Conservation (phyloP, 2,113 vertebrate species). For the Oceanites oceanicus region DNA sequence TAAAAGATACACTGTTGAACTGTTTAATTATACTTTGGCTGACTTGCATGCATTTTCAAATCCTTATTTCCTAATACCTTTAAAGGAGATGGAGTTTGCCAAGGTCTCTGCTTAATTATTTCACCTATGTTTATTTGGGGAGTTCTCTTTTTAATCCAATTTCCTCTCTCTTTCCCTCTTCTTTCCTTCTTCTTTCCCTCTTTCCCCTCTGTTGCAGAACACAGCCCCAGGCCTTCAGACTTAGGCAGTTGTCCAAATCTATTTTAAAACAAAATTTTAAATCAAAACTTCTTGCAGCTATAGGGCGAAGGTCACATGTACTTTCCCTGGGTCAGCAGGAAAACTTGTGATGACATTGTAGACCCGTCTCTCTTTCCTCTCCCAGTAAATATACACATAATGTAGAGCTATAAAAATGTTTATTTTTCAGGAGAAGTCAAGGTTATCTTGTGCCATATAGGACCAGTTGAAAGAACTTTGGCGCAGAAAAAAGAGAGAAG, state of each 20-base stretch:
- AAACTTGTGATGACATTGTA: neutral
- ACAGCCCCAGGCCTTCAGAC: neutral
- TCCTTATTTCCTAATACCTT: conserved; percentile 23
- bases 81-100: neutral
- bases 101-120: conserved; percentile 6
- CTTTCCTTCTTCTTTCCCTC: neutral
- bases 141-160: neutral
- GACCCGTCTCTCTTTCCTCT: neutral
- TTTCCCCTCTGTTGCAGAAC: neutral
- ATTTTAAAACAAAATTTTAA: conserved; percentile 39
- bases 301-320: neutral
- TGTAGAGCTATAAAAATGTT: neutral
- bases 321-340: neutral
- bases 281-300: conserved; percentile 20
- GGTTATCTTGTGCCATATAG: neutral
- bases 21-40: conserved; percentile 16
- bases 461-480: neutral
- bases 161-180: neutral
- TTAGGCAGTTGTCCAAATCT: conserved; percentile 41
- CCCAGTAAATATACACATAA: neutral
- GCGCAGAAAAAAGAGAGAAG: neutral
- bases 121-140: neutral
- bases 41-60: neutral
- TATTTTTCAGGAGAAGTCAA: neutral
- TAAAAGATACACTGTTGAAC: neutral